Base-by-base conservation (phyloP, 1,140 invertebrate species). In the Cherax destructor region DNA sequence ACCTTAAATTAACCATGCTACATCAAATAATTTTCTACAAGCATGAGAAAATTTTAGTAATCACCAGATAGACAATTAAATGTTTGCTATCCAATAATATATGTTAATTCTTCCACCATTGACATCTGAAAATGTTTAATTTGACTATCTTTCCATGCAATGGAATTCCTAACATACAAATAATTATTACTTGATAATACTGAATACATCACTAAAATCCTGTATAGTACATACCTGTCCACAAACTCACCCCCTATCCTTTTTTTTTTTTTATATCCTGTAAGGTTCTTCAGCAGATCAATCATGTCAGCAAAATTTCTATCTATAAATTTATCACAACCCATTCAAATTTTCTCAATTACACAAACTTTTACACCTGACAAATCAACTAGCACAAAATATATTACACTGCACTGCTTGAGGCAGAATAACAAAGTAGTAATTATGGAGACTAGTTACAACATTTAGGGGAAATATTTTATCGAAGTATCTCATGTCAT, bases 1-100 rank as follows among this genome's bases (percentile, higher is more conserved):
- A 74, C 69, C 61, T 21, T 30, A 74, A 74, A 74, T 74, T 11
- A 65, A 65, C 11, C n/a, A 11, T 9, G 30, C 69, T 74, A 30
- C n/a, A 74, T 74, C n/a, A 74, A 74, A 74, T 74, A 74, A 30
- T 24, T 74, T n/a, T 74, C 69, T 74, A 74, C n/a, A 30, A 74
- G 69, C 24, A 30, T 16, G 30, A 74, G 7, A 21, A 69, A 1
- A 74, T 74, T n/a, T 30, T 74, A 30, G 3, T 21, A 74, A 24
- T 74, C 24, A 74, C 30, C 24, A 74, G 69, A 74, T 74, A 74
- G 7, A 16, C 69, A 74, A 74, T 21, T 74, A 18, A 18, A 18
- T 30, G 7, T 30, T 74, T 74, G n/a, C 69, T 30, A 21, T 74
- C 24, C n/a, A 74, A 74, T 9, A 74, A 74, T n/a, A 69, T 21